A percentile compares a stretch with the other conserved stretches of the same genome.
Evolutionary conservation across 2,113 vertebrate genomes (phyloP).

Genomic region (Nipponia nippon): DNA sequence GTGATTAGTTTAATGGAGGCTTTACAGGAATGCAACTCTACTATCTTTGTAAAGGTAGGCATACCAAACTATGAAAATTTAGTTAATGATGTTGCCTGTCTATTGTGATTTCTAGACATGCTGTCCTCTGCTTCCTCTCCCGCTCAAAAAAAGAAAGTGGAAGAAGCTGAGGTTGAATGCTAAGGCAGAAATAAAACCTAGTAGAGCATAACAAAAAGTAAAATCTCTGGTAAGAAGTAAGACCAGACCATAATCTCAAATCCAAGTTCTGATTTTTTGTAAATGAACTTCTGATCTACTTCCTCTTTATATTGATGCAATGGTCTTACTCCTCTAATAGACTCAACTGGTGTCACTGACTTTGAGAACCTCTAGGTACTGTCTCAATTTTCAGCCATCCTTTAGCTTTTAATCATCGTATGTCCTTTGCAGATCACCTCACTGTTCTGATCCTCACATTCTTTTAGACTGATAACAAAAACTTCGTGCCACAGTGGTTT

Average conservation of each 20-base stretch:
- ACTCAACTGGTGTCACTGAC: not conserved
- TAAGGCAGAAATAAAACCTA: not conserved
- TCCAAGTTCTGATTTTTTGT: not conserved
- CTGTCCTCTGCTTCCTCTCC: not conserved
- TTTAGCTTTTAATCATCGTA: not conserved
- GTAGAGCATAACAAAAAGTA: not conserved
- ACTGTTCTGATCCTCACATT: not conserved
- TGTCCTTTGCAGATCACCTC: not conserved
- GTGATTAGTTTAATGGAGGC: constrained; percentile 99
- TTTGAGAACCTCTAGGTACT: not conserved
- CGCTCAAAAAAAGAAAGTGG: not conserved
- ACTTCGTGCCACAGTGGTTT: not conserved
- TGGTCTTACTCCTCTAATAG: not conserved
- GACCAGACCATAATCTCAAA: not conserved
- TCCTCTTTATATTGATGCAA: not conserved
- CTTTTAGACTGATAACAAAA: not conserved
- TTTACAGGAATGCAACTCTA: constrained; percentile 97
- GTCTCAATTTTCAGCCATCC: not conserved
- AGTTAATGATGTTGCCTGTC: not conserved
- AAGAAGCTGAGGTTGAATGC: not conserved
- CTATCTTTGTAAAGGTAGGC: constrained; percentile 97
- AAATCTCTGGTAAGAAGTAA: not conserved
- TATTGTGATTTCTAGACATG: not conserved
- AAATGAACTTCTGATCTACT: not conserved
- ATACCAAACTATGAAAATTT: not conserved